Evolutionary conservation across 1,140 invertebrate species (phyloP), one percentile per base, ranked within the genome.

Genomic region (Brachionus sp.): DNA sequence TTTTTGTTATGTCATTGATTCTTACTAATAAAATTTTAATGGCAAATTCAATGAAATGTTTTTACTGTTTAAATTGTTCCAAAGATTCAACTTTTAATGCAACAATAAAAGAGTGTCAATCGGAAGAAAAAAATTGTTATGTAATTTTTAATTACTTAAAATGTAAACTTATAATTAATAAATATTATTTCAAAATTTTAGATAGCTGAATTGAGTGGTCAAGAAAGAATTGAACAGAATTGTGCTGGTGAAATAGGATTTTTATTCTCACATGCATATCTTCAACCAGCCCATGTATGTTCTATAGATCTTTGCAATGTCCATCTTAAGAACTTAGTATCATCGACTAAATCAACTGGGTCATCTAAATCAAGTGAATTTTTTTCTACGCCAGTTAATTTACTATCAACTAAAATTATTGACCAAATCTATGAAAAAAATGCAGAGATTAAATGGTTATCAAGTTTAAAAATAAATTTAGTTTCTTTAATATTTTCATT

Each of bases 51-150:
- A 70, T 70, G 19, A 35, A 39, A 16, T 70, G 66, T 33, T 70
- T 10, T 39, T 70, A 37, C 37, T 70, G 66, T 16, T 70, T 39
- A 70, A 70, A 70, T 70, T 70, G 66, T 70, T 37, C 35, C n/a
- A 70, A 39, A 19, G 66, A 39, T 39, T 19, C 16, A 16, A 7
- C 13, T 39, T 3, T 70, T n/a, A 70, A 70, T 70, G 13, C 35
- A 4, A 37, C 66, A 16, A 9, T 33, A n/a, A 70, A 70, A 70
- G 29, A 70, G 16, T 70, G 66, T 33, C 10, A 37, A 37, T 2
- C 66, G n/a, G 35, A 70, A 39, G 66, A 70, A 39, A 37, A 35
- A 70, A 70, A 70, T 70, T 70, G 66, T 33, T 70, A 70, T 70
- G 66, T 70, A 42, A 39, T 12, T 19, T 9, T 16, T 19, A 70